These are phyloP conservation scores for Nycticryphes semicollaris DNA, from an alignment of 2,113 vertebrate species.

Conservation along the genomic window DNA sequence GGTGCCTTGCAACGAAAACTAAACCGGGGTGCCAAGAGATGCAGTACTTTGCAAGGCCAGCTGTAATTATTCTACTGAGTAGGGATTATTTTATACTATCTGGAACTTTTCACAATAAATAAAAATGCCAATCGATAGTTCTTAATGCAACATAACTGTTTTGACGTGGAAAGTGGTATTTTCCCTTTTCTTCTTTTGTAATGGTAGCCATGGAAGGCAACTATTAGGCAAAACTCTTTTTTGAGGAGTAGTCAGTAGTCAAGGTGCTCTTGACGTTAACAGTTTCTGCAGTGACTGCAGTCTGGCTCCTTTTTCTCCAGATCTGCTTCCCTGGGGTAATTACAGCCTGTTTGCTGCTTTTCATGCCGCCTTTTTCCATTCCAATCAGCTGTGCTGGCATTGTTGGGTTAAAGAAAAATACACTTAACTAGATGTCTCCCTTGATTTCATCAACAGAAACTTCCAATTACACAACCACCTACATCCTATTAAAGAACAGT, in stretches of 20 bases:
- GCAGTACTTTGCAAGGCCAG: neutral
- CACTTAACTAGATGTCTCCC: neutral
- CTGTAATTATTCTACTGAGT: neutral
- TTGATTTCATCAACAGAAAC: neutral
- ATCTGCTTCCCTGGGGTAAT: neutral
- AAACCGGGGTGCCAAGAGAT: neutral
- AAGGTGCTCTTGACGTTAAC: neutral
- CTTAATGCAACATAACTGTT: neutral
- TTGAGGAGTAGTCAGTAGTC: too few species aligned
- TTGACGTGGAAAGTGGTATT: neutral
- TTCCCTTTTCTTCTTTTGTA: neutral
- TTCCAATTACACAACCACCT: neutral
- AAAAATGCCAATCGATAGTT: neutral
- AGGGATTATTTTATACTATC: neutral
- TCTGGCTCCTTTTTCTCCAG: neutral
- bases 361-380: neutral
- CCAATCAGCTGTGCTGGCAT: neutral
- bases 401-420: neutral
- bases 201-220: neutral
- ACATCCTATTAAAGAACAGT: neutral
- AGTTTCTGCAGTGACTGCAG: neutral
- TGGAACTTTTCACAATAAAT: constrained; percentile 3
- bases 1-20: constrained; percentile 5
- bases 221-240: neutral
- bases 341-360: neutral